phyloP scores from a whole-genome alignment of 2,113 vertebrate species.

The Electrona antarctica region DNA sequence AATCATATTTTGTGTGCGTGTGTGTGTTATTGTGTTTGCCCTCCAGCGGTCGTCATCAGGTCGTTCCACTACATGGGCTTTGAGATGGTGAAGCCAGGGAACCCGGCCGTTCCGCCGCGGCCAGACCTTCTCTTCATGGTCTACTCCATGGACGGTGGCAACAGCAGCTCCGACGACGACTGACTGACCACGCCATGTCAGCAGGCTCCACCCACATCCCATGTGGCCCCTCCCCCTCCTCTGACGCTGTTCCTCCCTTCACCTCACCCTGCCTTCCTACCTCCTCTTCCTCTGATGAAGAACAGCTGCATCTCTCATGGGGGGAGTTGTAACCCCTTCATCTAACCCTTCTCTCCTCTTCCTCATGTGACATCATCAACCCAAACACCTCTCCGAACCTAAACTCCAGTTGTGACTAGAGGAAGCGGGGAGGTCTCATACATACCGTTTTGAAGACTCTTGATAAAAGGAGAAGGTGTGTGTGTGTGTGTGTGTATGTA shows the following conservation, averaged over 20 bases:
- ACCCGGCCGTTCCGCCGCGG: conserved; percentile 87
- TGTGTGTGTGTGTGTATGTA: conserved; percentile 8
- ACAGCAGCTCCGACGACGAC: conserved; percentile 92
- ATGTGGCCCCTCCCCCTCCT: background rate
- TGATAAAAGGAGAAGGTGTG: background rate
- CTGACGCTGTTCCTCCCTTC: background rate
- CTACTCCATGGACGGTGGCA: conserved; percentile 91
- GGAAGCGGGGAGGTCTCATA: conserved; percentile 16
- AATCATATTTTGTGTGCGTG: background rate
- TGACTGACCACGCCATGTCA: conserved; percentile 58
- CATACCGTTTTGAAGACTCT: conserved; percentile 19
- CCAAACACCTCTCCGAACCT: background rate
- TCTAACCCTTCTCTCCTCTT: background rate
- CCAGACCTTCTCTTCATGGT: conserved; percentile 96
- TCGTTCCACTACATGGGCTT: conserved; percentile 98
- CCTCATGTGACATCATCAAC: background rate
- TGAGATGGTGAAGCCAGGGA: conserved; percentile 92
- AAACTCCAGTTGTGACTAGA: background rate
- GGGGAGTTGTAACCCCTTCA: background rate
- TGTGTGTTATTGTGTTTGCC: conserved; percentile 32
- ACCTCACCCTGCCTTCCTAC: background rate
- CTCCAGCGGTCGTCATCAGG: conserved; percentile 90
- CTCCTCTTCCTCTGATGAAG: background rate
- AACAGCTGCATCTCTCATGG: background rate
- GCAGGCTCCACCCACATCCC: conserved; percentile 16